Conservation (phyloP, 2,113 vertebrate species). For the Phasianus colchicus region DNA sequence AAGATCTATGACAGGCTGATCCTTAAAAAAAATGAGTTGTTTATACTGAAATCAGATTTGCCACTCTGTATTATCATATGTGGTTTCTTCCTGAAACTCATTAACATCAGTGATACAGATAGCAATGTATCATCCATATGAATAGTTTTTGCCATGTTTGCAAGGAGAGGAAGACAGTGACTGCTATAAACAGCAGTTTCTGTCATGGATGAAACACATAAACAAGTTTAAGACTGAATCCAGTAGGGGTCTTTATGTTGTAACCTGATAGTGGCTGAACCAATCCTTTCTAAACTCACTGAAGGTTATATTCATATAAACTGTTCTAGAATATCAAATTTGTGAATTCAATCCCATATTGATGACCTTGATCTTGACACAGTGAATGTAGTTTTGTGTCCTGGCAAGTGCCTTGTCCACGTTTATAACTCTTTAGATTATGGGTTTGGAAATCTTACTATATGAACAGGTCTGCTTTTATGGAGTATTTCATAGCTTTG, state of each 20-base stretch:
- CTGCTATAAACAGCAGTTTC: background rate
- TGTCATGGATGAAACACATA: background rate
- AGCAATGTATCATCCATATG: background rate
- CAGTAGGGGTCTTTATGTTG: background rate
- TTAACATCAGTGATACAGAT: background rate
- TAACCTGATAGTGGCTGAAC: background rate
- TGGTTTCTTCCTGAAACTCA: background rate
- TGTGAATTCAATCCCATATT: background rate
- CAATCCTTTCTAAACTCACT: background rate
- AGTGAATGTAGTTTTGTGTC: background rate
- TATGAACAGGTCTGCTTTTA: background rate
- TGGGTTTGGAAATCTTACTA: background rate
- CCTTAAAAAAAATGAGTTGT: background rate
- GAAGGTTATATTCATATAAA: background rate
- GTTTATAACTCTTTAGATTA: background rate
- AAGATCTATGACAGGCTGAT: background rate
- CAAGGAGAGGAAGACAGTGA: background rate
- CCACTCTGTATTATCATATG: background rate
- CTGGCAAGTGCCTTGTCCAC: background rate
- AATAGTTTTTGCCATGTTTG: background rate
- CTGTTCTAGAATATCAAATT: background rate
- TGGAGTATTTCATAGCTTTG: background rate
- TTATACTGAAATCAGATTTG: constrained; percentile 6
- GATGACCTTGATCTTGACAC: background rate
- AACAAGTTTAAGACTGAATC: background rate